Percentiles rank a stretch among this genome's conserved stretches.
Evolutionary conservation across 2,113 vertebrate species (phyloP).

Genomic region (Chlamydotis undulata): DNA sequence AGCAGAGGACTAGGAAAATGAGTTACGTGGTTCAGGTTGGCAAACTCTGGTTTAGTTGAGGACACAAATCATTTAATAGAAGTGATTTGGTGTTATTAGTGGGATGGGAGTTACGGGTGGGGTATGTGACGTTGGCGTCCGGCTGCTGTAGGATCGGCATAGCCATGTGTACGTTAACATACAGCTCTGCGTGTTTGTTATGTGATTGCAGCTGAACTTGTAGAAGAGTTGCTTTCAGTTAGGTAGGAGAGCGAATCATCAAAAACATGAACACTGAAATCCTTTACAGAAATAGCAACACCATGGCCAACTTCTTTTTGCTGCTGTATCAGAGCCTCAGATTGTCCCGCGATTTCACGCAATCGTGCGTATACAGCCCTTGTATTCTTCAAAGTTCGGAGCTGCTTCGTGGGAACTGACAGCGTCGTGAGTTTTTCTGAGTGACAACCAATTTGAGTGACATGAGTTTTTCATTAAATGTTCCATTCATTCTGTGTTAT

Average conservation of each 20-base stretch:
- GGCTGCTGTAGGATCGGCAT: background rate
- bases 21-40: background rate
- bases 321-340: background rate
- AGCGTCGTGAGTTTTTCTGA: background rate
- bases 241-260: background rate
- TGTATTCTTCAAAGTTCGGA: background rate
- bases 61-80: rapidly evolving
- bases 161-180: background rate
- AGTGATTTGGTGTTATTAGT: background rate
- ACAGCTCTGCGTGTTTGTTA: background rate
- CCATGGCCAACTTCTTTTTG: background rate
- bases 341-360: background rate
- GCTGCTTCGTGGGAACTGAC: background rate
- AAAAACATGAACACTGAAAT: rapidly evolving
- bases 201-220: background rate
- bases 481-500: background rate
- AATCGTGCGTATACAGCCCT: background rate
- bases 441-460: background rate
- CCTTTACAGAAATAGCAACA: background rate
- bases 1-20: background rate
- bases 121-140: background rate
- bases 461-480: background rate
- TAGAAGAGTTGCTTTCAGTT: background rate
- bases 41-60: background rate
- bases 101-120: background rate